These are phyloP conservation scores for Euclidia mi DNA, from an alignment of 2,888 invertebrate genomes.

Conservation along the genomic window DNA sequence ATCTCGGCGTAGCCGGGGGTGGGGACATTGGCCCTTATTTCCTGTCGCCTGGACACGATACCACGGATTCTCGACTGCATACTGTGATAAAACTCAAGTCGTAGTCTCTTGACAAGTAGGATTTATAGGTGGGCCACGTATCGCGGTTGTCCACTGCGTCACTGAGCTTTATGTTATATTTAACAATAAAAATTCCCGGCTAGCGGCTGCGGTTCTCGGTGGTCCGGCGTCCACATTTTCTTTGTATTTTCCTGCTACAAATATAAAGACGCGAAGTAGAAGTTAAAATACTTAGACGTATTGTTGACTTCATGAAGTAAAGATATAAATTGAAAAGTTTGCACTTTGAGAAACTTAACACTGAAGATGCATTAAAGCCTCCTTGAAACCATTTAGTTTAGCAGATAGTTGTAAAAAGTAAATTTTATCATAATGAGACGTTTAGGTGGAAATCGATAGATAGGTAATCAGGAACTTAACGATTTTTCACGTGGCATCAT, in stretches of 20 bases:
- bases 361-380: too few relatives aligned
- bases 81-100: constrained; percentile 74
- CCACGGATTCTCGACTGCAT: constrained; percentile 77
- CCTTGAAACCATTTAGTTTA: too few relatives aligned
- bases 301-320: constrained; percentile 6
- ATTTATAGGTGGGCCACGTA: constrained; percentile 70
- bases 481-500: too few relatives aligned
- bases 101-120: constrained; percentile 68
- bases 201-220: constrained; percentile 1
- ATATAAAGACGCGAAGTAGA: not conserved
- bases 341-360: not conserved
- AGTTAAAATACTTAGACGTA: constrained; percentile 1
- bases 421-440: too few relatives aligned
- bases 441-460: too few relatives aligned
- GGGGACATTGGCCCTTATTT: constrained; percentile 82
- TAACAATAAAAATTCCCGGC: constrained; percentile 10
- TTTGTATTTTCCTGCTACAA: constrained; percentile 1
- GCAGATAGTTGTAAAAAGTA: too few relatives aligned
- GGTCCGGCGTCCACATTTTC: not conserved
- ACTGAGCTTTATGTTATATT: constrained; percentile 40
- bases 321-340: constrained; percentile 2
- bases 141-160: constrained; percentile 48
- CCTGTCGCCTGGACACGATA: constrained; percentile 74
- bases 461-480: too few relatives aligned
- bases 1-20: constrained; percentile 80